These are phyloP conservation scores for Daphoenositta chrysoptera DNA, from an alignment of 2,113 vertebrate species.

Conservation along the genomic window DNA sequence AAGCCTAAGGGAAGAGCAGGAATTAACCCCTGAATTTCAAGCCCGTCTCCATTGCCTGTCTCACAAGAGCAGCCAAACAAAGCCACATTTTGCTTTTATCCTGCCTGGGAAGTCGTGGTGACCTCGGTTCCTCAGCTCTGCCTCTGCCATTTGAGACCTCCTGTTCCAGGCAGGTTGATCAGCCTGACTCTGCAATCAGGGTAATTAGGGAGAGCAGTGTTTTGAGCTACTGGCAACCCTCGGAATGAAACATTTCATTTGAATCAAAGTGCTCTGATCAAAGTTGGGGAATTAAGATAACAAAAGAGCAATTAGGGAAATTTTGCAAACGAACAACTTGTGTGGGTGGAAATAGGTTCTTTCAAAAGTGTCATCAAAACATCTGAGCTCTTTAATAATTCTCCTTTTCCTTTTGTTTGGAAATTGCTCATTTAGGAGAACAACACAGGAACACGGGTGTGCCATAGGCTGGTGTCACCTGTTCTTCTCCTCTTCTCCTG, in stretches of 20 bases:
- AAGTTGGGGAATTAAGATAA: slow-evolving; percentile 45
- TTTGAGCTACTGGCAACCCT: slow-evolving; percentile 16
- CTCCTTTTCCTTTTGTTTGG: neutral
- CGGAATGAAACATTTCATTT: slow-evolving; percentile 33
- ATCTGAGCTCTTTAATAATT: neutral
- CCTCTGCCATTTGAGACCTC: neutral
- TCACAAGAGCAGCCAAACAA: neutral
- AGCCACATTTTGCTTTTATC: neutral
- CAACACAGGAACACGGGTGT: neutral
- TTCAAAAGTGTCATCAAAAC: slow-evolving; percentile 39
- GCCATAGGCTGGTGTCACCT: neutral
- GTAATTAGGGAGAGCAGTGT: neutral
- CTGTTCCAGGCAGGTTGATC: neutral
- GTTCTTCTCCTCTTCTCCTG: neutral
- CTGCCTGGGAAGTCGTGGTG: neutral
- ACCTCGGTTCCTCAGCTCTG: neutral
- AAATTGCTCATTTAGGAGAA: slow-evolving; percentile 21
- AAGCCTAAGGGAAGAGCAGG: neutral
- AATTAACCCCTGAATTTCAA: neutral
- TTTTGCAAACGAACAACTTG: slow-evolving; percentile 20
- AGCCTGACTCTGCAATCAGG: neutral
- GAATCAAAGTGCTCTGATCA: slow-evolving; percentile 42
- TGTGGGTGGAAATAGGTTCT: slow-evolving; percentile 35
- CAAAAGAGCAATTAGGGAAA: slow-evolving; percentile 59
- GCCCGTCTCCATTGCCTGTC: neutral